phyloP scores from a whole-genome alignment of 2,888 invertebrate species.

The Tryphoninae sp. region DNA sequence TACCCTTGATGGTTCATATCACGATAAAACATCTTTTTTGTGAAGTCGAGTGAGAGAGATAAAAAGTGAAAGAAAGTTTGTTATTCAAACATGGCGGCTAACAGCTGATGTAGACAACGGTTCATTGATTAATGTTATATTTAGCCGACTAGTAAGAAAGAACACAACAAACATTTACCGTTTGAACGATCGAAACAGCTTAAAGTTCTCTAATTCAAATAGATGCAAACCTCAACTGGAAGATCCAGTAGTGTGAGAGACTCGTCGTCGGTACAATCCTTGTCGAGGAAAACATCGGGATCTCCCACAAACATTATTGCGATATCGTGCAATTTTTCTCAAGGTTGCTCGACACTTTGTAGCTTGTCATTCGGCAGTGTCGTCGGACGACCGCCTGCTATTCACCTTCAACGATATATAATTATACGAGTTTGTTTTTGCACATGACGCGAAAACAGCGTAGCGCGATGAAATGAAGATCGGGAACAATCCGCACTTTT shows the following conservation, averaged over 20 bases:
- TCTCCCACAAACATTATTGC: conserved; percentile 49
- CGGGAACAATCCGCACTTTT: conserved; percentile 6
- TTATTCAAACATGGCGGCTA: conserved; percentile 58
- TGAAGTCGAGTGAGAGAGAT: not conserved
- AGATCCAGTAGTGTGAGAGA: conserved; percentile 73
- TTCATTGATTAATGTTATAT: conserved; percentile 28
- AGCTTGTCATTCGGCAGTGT: conserved; percentile 47
- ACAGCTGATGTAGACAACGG: conserved; percentile 52
- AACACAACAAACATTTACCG: conserved; percentile 1
- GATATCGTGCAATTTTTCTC: conserved; percentile 39
- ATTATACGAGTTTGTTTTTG: conserved; percentile 1
- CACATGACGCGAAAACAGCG: not conserved
- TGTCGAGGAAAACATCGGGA: conserved; percentile 35
- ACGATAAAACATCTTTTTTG: conserved; percentile 9
- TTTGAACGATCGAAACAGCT: not conserved
- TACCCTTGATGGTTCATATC: conserved; percentile 5
- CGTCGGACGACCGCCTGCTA: not conserved
- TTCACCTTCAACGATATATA: not conserved
- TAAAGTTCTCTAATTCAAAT: not conserved
- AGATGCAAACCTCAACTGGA: conserved; percentile 75
- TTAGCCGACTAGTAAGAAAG: not conserved
- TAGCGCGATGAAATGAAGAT: not conserved
- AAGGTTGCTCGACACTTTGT: conserved; percentile 46
- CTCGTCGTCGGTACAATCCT: conserved; percentile 46
- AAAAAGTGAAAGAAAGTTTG: conserved; percentile 17